Base-by-base conservation (phyloP, 1,140 invertebrate species). In the Scaptomyza graminum region DNA sequence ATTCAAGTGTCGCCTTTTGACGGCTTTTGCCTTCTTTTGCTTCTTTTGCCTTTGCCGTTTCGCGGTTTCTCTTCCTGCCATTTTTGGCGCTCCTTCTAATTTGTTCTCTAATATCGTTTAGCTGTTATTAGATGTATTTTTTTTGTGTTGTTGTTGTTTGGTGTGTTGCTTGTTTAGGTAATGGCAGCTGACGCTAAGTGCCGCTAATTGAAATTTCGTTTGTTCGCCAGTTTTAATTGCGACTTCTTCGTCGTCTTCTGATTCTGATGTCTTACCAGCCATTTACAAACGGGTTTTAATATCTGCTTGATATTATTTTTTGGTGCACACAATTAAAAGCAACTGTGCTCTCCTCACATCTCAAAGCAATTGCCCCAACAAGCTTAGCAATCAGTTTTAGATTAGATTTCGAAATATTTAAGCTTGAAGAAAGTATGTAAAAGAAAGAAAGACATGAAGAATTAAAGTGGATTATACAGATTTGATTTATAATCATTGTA, bases 201-300 rank as follows among this genome's bases (percentile, higher is more conserved):
- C 68, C 76, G 76, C 83, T 88, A 88, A 88, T 88, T 88, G 83
- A 88, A 88, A 88, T 77, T 88, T 88, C 73, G 76, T 57, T 83
- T 76, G 67, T 76, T 75, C 31, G 66, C 66, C 64, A 66, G 50
- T 70, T 87, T 74, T 88, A 88, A 88, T 88, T 88, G 83, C 31
- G 66, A 64, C 60, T 75, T 25, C 37, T 34, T 54, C 37, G 54
- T 5, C 9, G 22, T 54, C 46, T 61, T 5, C 9, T 7, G 11
- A n/a, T 54, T 15, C 9, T 34, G 31, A 7, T 52, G 25, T 13
- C 18, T 15, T 28, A 18, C 15, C 15, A 37, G 15, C 39, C 52
- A 74, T 74, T 74, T 74, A 56, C 31, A 34, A 34, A 28, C 5
- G 13, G 15, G 1, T 39, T 44, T 62, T 57, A 54, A 74, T 69